Percentiles rank a stretch among this genome's conserved stretches.
Conservation (phyloP, 2,113 vertebrate genomes). For the Oenanthe oenanthe region DNA sequence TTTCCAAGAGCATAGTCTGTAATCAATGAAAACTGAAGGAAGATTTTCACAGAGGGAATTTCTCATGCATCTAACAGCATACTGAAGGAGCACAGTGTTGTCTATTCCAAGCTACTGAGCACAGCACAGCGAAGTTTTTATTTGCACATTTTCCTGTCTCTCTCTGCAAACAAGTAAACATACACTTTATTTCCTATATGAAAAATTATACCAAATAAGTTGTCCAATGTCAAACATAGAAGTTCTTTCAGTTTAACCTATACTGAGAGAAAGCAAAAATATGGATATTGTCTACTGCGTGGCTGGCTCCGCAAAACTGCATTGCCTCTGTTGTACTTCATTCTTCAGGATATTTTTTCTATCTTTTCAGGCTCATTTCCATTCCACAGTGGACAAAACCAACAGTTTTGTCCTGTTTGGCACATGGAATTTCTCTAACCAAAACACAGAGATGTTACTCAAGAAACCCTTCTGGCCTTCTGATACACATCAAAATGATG, state of each 20-base stretch:
- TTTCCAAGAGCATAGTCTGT: not conserved
- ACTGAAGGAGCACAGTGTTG: not conserved
- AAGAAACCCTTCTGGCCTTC: not conserved
- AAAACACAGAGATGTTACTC: not conserved
- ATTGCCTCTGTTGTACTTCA: not conserved
- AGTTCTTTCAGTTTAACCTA: not conserved
- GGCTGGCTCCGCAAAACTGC: not conserved
- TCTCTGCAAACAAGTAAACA: not conserved
- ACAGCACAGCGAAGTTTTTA: not conserved
- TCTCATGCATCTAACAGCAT: not conserved
- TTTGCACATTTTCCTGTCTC: not conserved
- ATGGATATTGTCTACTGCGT: not conserved
- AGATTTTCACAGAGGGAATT: not conserved
- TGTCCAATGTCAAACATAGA: not conserved
- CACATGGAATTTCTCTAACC: not conserved
- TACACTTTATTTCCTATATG: not conserved
- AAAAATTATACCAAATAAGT: not conserved
- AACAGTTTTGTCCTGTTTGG: not conserved
- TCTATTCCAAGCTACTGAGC: not conserved
- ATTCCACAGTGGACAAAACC: not conserved
- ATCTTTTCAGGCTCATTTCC: not conserved
- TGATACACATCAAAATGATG: not conserved
- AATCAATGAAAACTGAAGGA: not conserved
- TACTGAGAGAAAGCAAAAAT: not conserved
- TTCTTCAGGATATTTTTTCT: not conserved